Conservation (phyloP, 2,797 vertebrate genomes). For the Falco naumanni region DNA sequence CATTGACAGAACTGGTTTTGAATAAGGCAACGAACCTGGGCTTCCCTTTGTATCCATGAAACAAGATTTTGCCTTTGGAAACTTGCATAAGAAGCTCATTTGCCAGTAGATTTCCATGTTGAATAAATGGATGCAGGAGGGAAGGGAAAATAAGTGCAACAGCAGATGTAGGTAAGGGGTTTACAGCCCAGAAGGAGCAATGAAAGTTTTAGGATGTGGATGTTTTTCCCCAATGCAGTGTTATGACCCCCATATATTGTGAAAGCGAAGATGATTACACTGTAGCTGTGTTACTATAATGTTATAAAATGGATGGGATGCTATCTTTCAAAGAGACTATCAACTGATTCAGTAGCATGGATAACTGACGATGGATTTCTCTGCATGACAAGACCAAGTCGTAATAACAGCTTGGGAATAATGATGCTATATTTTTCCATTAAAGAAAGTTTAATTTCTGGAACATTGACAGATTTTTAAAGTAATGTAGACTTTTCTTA, state of each 20-base stretch:
- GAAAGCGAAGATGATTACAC: background rate
- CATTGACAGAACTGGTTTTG: background rate
- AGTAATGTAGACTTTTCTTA: conserved; percentile 5
- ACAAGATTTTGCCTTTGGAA: background rate
- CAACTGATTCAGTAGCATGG: conserved; percentile 3
- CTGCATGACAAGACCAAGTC: background rate
- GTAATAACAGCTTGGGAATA: conserved; percentile 42
- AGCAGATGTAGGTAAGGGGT: background rate
- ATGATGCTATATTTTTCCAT: conserved; percentile 25
- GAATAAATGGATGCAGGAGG: background rate
- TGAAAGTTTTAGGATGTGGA: background rate
- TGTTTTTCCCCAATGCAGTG: background rate
- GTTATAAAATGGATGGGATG: background rate
- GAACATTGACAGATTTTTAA: conserved; percentile 17
- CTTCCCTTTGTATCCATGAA: background rate
- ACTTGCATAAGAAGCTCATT: background rate
- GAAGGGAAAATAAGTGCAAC: background rate
- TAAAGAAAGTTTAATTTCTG: conserved; percentile 34
- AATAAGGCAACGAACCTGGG: background rate
- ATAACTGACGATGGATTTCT: background rate
- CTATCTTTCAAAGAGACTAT: background rate
- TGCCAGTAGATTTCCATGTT: background rate
- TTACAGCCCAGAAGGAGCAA: background rate
- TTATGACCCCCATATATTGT: background rate
- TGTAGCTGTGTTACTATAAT: background rate